Conservation (phyloP, 2,113 vertebrate genomes). For the Podarcis cretensis region DNA sequence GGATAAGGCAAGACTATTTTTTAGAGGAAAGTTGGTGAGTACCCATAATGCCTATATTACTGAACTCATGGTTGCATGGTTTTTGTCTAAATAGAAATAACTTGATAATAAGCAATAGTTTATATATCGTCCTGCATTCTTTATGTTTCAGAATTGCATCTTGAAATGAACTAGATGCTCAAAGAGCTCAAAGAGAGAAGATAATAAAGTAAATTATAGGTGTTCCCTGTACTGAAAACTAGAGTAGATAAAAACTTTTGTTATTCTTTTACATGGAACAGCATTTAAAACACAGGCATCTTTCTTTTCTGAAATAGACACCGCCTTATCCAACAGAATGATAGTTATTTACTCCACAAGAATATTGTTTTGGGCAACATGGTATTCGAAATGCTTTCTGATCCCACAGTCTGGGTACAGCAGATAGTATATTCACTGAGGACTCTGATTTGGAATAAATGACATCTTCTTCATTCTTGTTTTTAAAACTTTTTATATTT, state of each 20-base stretch:
- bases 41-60: neutral
- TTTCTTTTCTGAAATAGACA: neutral
- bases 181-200: neutral
- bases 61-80: neutral
- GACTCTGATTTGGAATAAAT: neutral
- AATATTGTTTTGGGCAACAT: neutral
- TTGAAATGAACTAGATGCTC: neutral
- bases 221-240: neutral
- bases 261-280: neutral
- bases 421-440: too few relatives aligned
- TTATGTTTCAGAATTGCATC: neutral
- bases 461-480: neutral
- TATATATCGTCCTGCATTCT: neutral
- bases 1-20: neutral
- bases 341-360: neutral
- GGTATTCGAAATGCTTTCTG: neutral
- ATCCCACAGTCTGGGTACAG: neutral
- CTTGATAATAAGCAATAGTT: neutral
- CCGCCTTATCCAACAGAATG: neutral
- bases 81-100: neutral
- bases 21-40: constrained; percentile 7
- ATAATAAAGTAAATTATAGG: neutral
- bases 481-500: constrained; percentile 41
- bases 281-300: too few relatives aligned
- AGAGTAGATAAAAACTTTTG: neutral